Conservation (phyloP, 2,888 invertebrate genomes). For the Dysmachus trigonus region DNA sequence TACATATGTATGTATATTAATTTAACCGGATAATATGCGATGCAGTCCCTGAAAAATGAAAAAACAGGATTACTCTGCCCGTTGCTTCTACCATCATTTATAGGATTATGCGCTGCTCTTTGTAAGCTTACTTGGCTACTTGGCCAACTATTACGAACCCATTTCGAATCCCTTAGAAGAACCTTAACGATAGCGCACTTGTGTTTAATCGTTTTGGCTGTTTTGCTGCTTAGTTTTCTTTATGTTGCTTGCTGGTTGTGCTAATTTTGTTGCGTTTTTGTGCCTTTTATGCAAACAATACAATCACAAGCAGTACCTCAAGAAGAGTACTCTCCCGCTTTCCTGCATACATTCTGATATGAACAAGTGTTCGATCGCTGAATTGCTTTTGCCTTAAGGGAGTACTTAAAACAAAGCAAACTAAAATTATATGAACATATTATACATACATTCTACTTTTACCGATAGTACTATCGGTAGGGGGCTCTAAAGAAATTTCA, state of each 20-base stretch:
- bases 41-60: too few species aligned
- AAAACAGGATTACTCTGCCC: too few species aligned
- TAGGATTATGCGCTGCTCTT: conserved; percentile 39
- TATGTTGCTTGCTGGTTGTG: conserved; percentile 1
- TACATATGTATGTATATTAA: too few species aligned
- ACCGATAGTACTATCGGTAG: too few species aligned
- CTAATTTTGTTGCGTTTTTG: conserved; percentile 5
- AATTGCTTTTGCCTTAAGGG: background rate
- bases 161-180: conserved; percentile 22
- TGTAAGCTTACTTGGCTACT: conserved; percentile 44
- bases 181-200: conserved; percentile 46
- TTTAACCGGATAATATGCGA: too few species aligned
- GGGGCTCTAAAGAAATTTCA: background rate
- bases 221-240: conserved; percentile 39
- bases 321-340: background rate
- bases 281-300: conserved; percentile 41
- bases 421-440: conserved; percentile 3
- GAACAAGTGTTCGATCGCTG: conserved; percentile 43
- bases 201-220: conserved; percentile 48
- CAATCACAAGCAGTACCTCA: conserved; percentile 45
- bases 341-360: background rate
- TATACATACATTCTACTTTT: background rate
- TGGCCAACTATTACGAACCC: conserved; percentile 46
- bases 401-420: background rate
- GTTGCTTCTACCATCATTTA: background rate